These are phyloP conservation scores for Temnothorax nylanderi DNA, from an alignment of 1,140 invertebrate genomes.

Conservation along the genomic window DNA sequence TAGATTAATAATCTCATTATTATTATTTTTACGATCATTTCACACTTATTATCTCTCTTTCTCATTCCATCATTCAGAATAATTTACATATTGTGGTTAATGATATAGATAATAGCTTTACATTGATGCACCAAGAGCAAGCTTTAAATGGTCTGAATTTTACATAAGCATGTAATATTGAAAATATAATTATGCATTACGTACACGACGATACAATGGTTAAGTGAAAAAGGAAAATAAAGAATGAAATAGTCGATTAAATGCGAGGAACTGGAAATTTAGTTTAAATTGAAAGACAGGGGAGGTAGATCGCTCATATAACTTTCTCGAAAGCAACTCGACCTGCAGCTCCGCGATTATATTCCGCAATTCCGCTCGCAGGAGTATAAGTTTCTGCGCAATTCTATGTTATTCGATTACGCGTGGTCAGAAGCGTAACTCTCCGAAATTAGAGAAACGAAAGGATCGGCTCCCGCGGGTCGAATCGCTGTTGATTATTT, in stretches of 20 bases:
- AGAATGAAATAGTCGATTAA: slow-evolving; percentile 31
- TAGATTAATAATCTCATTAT: neutral
- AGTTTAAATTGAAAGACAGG: slow-evolving; percentile 38
- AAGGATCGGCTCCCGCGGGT: slow-evolving; percentile 23
- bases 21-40: neutral
- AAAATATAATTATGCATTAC: neutral
- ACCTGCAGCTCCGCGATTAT: slow-evolving; percentile 27
- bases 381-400: slow-evolving; percentile 33
- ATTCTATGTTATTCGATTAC: slow-evolving; percentile 53
- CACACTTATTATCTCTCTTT: neutral
- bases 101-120: neutral
- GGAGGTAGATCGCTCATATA: slow-evolving; percentile 25
- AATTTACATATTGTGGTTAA: neutral
- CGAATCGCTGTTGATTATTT: slow-evolving; percentile 37
- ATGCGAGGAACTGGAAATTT: slow-evolving; percentile 20
- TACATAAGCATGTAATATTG: neutral
- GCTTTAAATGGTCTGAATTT: neutral
- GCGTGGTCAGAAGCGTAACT: slow-evolving; percentile 51
- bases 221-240: neutral
- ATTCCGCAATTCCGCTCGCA: slow-evolving; percentile 37
- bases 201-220: neutral
- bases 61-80: neutral
- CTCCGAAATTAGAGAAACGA: slow-evolving; percentile 52
- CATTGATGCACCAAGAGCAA: neutral
- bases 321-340: slow-evolving; percentile 29